phyloP scores from a whole-genome alignment of 2,888 invertebrate species.

The Dorcus hopei region DNA sequence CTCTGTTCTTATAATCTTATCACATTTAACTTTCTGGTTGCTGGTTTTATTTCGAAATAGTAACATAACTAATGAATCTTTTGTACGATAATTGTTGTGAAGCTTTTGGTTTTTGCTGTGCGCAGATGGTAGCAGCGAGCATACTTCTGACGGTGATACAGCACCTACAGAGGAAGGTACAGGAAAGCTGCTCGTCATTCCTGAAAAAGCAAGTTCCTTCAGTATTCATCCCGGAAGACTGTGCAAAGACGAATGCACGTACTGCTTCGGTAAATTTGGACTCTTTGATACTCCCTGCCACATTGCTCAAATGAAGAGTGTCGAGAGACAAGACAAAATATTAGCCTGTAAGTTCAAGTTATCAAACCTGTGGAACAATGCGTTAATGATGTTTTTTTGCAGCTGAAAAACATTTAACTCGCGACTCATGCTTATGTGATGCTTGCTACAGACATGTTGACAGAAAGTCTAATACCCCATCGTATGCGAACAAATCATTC shows the following conservation, averaged over 20 bases:
- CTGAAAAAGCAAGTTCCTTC: constrained; percentile 84
- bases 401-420: constrained; percentile 78
- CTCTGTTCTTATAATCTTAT: too few species aligned
- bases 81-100: too few species aligned
- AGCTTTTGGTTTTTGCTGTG: too few species aligned
- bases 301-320: constrained; percentile 80
- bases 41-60: too few species aligned
- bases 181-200: constrained; percentile 70
- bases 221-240: constrained; percentile 79
- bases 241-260: constrained; percentile 82
- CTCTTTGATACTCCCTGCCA: constrained; percentile 84
- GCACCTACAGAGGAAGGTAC: constrained; percentile 48
- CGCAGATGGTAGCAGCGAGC: constrained; percentile 49
- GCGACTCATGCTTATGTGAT: constrained; percentile 83
- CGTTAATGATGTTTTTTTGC: constrained; percentile 19
- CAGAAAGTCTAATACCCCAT: constrained; percentile 72
- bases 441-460: constrained; percentile 85
- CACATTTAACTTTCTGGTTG: too few species aligned
- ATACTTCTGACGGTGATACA: constrained; percentile 47
- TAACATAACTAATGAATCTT: too few species aligned
- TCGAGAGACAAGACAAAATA: constrained; percentile 77
- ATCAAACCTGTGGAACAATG: neutral
- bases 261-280: constrained; percentile 85
- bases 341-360: constrained; percentile 60
- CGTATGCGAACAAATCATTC: constrained; percentile 56